Base-by-base conservation (phyloP, 2,797 vertebrate genomes). In the Hydrolagus colliei region DNA sequence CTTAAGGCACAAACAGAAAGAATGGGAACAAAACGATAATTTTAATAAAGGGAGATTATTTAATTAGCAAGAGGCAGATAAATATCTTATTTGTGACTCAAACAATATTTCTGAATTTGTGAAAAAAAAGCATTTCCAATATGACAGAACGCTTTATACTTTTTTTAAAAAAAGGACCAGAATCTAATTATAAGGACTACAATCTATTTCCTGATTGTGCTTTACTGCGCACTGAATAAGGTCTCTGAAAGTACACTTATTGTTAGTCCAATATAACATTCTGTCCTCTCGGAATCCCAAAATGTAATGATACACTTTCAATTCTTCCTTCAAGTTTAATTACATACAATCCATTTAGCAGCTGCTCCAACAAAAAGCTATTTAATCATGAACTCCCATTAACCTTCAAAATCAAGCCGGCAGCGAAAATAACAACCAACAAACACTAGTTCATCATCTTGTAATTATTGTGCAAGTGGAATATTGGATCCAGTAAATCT, bases 401-500 rank as follows among this genome's bases (percentile, higher is more conserved):
- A 82, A 35, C 63, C 65, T 84, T 84, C 65, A 84, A 18, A 84
- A 16, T 32, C 67, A 76, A 90, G 88, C 87, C 86, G 87, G 85
- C 78, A 85, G 77, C 0, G 0, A 87, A 89, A 27, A 88, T 88
- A 90, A 88, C 87, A 63, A 88, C 88, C 87, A 87, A 86, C 75
- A 76, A 84, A 86, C 0, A 59, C 35, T n/a, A 71, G 67, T 77
- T 59, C 75, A 35, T 67, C 18, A 84, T 35, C n/a, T 67, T 80
- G 18, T 41, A 71, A 84, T 67, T 82, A 84, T 84, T 61, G 87
- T 61, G 88, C 88, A 89, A 91, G 88, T 86, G 89, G 85, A 89
- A 88, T 62, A 88, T 86, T 41, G 32, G 87, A 89, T 88, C 86
- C 87, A 87, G 86, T 87, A 89, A 87, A 86, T 88, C 82, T 78